These are phyloP conservation scores for Cydia splendana DNA, from an alignment of 1,140 invertebrate genomes.

Conservation along the genomic window DNA sequence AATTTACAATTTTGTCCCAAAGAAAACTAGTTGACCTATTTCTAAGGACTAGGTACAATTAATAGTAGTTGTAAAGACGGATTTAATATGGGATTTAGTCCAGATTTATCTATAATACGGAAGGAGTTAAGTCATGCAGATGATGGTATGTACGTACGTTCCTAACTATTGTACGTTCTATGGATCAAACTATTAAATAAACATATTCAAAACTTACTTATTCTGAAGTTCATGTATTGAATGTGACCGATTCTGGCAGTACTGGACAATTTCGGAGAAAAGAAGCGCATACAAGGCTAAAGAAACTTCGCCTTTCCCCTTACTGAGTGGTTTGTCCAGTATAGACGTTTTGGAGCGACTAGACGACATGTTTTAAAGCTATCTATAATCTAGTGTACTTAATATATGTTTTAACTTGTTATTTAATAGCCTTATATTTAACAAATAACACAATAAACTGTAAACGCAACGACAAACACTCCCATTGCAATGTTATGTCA, in stretches of 20 bases:
- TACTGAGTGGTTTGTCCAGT: conserved; percentile 94
- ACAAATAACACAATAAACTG: conserved; percentile 8
- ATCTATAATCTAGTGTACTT: background rate
- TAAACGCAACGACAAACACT: conserved; percentile 9
- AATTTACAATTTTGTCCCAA: too few species aligned
- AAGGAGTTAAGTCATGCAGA: too few species aligned
- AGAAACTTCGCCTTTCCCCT: conserved; percentile 95
- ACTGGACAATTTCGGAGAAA: conserved; percentile 99
- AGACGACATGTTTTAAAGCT: conserved; percentile 64
- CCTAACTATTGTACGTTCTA: background rate
- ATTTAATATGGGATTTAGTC: too few species aligned
- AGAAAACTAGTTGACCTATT: too few species aligned
- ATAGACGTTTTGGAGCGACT: conserved; percentile 87
- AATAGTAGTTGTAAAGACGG: too few species aligned
- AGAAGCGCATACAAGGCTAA: conserved; percentile 96
- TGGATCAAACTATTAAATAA: background rate
- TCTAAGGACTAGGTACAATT: too few species aligned
- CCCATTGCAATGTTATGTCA: background rate
- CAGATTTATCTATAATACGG: too few species aligned
- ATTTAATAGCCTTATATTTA: background rate
- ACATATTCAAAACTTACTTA: conserved; percentile 82
- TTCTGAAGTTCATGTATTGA: conserved; percentile 97
- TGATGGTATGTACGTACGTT: background rate
- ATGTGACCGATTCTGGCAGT: conserved; percentile 97
- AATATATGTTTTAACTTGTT: background rate